Evolutionary conservation across 2,797 vertebrate genomes (phyloP).

Genomic region (Alcedo quadribrachys): DNA sequence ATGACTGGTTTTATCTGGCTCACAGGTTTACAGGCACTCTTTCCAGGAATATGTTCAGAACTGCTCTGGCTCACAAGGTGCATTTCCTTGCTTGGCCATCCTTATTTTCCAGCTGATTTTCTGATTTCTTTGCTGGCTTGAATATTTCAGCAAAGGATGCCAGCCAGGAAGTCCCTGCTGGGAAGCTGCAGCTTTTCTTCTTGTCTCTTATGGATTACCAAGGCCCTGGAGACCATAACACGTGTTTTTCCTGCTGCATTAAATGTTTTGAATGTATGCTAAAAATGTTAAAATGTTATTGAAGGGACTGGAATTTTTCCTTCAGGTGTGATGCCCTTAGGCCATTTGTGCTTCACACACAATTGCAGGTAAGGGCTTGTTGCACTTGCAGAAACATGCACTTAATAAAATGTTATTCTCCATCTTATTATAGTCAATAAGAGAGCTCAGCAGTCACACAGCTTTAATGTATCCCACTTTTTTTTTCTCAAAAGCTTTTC

Average conservation of each 20-base stretch:
- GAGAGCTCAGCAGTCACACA: slow-evolving; percentile 26
- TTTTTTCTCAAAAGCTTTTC: slow-evolving; percentile 10
- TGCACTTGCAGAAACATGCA: slow-evolving; percentile 53
- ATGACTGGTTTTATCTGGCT: neutral
- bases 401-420: slow-evolving; percentile 69
- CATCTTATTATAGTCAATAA: slow-evolving; percentile 33
- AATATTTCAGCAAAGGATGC: neutral
- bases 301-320: slow-evolving; percentile 73
- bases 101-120: neutral
- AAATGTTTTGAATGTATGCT: slow-evolving; percentile 33
- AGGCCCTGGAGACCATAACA: neutral
- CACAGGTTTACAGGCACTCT: neutral
- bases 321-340: slow-evolving; percentile 64
- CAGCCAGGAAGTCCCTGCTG: neutral
- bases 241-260: neutral
- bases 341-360: slow-evolving; percentile 66
- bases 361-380: slow-evolving; percentile 67
- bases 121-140: neutral
- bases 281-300: slow-evolving; percentile 65
- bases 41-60: neutral
- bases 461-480: neutral
- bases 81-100: neutral
- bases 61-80: neutral
- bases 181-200: neutral
- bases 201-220: neutral